phyloP scores from a whole-genome alignment of 2,888 invertebrate species.

The Drosophila tanythrix region DNA sequence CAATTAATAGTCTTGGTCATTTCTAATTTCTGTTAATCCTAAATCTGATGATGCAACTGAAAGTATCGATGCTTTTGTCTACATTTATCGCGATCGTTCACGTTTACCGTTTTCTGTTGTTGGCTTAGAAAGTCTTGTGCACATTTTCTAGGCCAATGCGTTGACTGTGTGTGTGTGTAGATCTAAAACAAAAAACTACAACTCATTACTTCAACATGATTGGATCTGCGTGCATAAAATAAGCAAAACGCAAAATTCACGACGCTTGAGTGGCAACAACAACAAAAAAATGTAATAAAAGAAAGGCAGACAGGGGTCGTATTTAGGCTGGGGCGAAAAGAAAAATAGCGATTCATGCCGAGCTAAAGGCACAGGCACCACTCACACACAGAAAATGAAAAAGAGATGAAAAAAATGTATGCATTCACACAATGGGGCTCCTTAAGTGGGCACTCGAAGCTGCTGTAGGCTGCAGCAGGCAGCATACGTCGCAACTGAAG shows the following conservation, averaged over 20 bases:
- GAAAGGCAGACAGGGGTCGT: constrained; percentile 26
- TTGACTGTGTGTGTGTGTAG: constrained; percentile 17
- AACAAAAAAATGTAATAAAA: constrained; percentile 30
- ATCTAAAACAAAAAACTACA: constrained; percentile 53
- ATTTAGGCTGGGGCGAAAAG: constrained; percentile 6
- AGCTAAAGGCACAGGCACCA: constrained; percentile 16
- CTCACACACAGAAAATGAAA: constrained; percentile 7
- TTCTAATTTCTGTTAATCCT: neutral
- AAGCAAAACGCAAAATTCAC: constrained; percentile 40
- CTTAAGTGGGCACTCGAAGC: constrained; percentile 50
- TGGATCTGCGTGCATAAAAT: constrained; percentile 60
- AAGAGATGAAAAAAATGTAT: constrained; percentile 20
- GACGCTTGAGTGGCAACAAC: constrained; percentile 36
- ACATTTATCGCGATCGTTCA: constrained; percentile 14
- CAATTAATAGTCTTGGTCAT: neutral
- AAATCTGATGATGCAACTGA: neutral
- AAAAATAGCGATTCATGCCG: constrained; percentile 36
- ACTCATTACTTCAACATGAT: constrained; percentile 73
- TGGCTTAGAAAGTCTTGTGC: constrained; percentile 30
- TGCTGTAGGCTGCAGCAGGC: constrained; percentile 39
- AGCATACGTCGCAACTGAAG: constrained; percentile 44
- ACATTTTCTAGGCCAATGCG: constrained; percentile 34
- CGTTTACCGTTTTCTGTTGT: constrained; percentile 14
- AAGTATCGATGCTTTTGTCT: constrained; percentile 26
- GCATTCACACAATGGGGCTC: constrained; percentile 48